Evolutionary conservation across 2,113 vertebrate genomes (phyloP).

Genomic region (Cyanistes caeruleus): DNA sequence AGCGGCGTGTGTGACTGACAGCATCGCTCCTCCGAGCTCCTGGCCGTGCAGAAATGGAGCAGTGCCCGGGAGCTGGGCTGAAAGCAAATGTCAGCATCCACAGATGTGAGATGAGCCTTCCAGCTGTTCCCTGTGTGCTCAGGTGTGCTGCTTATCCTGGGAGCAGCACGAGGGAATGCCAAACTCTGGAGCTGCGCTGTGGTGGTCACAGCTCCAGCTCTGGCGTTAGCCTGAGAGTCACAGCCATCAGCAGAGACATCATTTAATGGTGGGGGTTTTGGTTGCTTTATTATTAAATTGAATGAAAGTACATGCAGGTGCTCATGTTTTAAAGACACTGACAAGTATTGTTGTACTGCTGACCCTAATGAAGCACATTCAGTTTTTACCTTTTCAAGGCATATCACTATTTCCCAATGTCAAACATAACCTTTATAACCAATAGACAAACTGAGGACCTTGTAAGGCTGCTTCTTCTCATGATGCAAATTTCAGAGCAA

Average conservation of each 20-base stretch:
- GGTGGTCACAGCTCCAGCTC: neutral
- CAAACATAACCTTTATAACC: slow-evolving; percentile 47
- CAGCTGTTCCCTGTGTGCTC: neutral
- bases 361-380: neutral
- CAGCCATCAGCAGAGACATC: neutral
- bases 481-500: slow-evolving; percentile 68
- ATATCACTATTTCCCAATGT: slow-evolving; percentile 13
- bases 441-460: slow-evolving; percentile 41
- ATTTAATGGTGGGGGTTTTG: neutral
- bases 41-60: accelerated
- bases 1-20: accelerated
- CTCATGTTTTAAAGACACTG: neutral
- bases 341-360: neutral
- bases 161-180: no score
- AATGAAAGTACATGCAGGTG: slow-evolving; percentile 31
- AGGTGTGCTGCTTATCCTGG: accelerated
- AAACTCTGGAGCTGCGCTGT: accelerated
- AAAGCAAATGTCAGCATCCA: neutral
- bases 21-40: accelerated
- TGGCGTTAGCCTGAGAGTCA: neutral
- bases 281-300: neutral
- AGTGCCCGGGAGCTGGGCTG: neutral
- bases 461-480: slow-evolving; percentile 56
- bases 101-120: neutral
- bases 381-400: slow-evolving; percentile 54